Conservation (phyloP, 2,113 vertebrate genomes). For the Eptesicus fuscus region DNA sequence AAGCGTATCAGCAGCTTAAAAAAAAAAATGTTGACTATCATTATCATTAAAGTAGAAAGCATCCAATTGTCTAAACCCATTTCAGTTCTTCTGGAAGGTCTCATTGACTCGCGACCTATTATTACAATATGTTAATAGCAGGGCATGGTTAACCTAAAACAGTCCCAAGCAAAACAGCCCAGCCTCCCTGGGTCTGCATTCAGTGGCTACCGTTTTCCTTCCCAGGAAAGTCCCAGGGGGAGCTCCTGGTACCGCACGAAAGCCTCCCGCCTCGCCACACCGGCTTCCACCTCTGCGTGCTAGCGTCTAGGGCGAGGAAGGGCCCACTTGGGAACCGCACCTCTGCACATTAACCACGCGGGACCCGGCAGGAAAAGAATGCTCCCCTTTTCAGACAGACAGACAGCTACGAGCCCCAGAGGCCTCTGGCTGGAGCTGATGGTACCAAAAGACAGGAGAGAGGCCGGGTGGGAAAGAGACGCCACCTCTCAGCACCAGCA, state of each 20-base stretch:
- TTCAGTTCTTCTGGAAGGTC: not conserved
- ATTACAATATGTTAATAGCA: not conserved
- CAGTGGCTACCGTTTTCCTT: not conserved
- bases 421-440: not conserved
- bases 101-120: not conserved
- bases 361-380: not conserved
- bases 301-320: not conserved
- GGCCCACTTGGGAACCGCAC: not conserved
- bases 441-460: not conserved
- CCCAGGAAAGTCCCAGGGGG: not conserved
- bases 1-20: not conserved
- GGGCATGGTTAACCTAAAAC: not conserved
- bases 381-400: constrained; percentile 55
- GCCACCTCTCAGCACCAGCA: not conserved
- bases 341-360: not conserved
- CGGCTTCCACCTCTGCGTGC: not conserved
- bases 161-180: not conserved
- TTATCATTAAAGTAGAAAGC: not conserved
- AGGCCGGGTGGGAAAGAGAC: not conserved
- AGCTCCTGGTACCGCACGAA: not conserved
- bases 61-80: not conserved
- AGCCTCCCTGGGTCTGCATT: not conserved
- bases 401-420: constrained; percentile 57
- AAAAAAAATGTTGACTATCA: not conserved
- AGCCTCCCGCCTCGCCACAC: not conserved